These are phyloP conservation scores for Lamproptera curius DNA, from an alignment of 2,888 invertebrate genomes.

Conservation along the genomic window DNA sequence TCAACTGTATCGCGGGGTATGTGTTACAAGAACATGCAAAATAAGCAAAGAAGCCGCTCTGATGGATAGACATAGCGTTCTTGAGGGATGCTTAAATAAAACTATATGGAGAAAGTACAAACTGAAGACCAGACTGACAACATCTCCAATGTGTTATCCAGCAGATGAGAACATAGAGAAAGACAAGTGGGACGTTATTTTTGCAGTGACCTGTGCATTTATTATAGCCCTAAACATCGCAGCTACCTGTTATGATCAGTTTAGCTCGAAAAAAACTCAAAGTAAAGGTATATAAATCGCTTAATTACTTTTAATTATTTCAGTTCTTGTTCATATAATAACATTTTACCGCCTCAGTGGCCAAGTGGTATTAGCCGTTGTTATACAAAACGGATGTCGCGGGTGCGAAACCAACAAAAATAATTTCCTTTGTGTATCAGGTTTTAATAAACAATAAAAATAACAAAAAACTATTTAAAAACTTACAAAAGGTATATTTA, in stretches of 20 bases:
- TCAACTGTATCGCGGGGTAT: slow-evolving; percentile 23
- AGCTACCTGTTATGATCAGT: slow-evolving; percentile 1
- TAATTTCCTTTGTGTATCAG: too few species aligned
- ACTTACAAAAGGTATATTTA: too few species aligned
- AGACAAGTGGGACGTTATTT: slow-evolving; percentile 1
- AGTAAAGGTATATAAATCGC: slow-evolving; percentile 11
- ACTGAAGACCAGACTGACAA: slow-evolving; percentile 12
- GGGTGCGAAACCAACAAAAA: too few species aligned
- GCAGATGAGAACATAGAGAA: slow-evolving; percentile 1
- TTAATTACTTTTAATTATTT: too few species aligned
- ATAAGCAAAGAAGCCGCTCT: slow-evolving; percentile 7
- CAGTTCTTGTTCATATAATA: too few species aligned
- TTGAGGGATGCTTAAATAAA: slow-evolving; percentile 25
- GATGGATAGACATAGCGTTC: slow-evolving; percentile 13
- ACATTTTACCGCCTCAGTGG: too few species aligned
- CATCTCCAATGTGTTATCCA: slow-evolving; percentile 1
- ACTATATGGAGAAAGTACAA: slow-evolving; percentile 20
- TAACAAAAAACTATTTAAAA: too few species aligned
- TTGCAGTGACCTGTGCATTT: not conserved
- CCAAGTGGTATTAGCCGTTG: too few species aligned
- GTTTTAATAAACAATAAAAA: too few species aligned
- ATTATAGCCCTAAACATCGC: not conserved
- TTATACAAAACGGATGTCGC: too few species aligned
- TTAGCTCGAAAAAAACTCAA: not conserved
- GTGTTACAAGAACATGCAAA: slow-evolving; percentile 23